Conservation (phyloP, 2,797 vertebrate genomes). For the Strix occidentalis region DNA sequence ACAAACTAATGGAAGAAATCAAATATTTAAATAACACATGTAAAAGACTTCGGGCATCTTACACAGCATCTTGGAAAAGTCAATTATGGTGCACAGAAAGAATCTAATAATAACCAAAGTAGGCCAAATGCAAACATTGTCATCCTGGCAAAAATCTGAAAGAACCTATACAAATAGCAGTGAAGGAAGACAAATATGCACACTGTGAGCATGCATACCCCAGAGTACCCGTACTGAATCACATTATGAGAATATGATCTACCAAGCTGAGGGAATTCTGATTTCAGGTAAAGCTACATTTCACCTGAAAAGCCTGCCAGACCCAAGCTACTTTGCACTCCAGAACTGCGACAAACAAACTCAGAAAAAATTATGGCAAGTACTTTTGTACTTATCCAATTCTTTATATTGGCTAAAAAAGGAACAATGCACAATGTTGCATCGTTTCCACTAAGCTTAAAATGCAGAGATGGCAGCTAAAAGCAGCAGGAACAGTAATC, state of each 20-base stretch:
- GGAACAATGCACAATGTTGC: background rate
- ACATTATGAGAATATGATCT: conserved; percentile 22
- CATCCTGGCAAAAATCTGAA: conserved; percentile 64
- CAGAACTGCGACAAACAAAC: background rate
- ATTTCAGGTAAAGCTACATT: conserved; percentile 9
- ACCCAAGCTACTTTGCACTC: background rate
- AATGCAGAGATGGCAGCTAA: background rate
- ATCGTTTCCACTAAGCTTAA: background rate
- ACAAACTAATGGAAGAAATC: conserved; percentile 30
- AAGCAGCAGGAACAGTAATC: background rate
- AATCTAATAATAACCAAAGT: conserved; percentile 60
- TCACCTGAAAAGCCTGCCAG: background rate
- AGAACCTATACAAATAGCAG: conserved; percentile 72
- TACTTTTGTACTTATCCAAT: background rate
- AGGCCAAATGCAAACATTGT: conserved; percentile 71
- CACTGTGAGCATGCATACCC: conserved; percentile 8
- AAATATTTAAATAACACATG: conserved; percentile 69
- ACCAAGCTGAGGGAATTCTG: background rate
- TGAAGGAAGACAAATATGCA: conserved; percentile 72
- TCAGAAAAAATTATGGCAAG: background rate
- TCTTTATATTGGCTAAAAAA: background rate
- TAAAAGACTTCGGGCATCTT: conserved; percentile 31
- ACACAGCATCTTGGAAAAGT: conserved; percentile 24
- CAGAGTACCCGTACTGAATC: background rate
- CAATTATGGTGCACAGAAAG: conserved; percentile 31